These are phyloP conservation scores for Pterobdella sp. DNA, from an alignment of 2,888 invertebrate species.

Conservation along the genomic window DNA sequence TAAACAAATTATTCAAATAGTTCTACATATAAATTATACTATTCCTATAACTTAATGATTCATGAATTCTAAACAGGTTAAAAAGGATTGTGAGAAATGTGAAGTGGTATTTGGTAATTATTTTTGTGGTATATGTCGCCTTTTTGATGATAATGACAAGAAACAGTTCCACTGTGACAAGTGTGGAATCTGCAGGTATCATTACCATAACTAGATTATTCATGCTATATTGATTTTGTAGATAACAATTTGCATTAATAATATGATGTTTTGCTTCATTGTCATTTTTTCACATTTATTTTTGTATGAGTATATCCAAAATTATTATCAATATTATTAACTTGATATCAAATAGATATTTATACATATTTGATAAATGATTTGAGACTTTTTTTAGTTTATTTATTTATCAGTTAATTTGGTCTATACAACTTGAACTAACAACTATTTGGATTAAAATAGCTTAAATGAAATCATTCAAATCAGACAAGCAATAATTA, in stretches of 20 bases:
- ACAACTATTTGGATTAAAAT: too few species aligned
- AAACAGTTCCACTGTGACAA: conserved; percentile 81
- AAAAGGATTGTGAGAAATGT: conserved; percentile 38
- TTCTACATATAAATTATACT: background rate
- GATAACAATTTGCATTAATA: background rate
- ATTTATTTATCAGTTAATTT: too few species aligned
- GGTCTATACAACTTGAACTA: too few species aligned
- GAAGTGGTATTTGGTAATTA: conserved; percentile 58
- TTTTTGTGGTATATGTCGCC: conserved; percentile 75
- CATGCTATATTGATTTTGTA: background rate
- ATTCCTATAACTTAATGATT: background rate
- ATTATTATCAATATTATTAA: background rate
- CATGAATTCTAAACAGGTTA: conserved; percentile 12
- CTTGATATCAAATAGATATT: too few species aligned
- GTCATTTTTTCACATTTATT: background rate
- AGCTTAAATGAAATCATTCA: too few species aligned
- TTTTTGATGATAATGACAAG: conserved; percentile 81
- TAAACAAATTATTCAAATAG: background rate
- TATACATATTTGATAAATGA: too few species aligned
- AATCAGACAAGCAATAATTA: too few species aligned
- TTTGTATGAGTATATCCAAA: conserved; percentile 11
- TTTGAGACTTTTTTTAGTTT: too few species aligned
- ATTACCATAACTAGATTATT: background rate
- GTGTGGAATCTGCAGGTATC: conserved; percentile 73
- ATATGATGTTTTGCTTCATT: background rate